Evolutionary conservation across 2,797 vertebrate species (phyloP).

Genomic region (Melanotaenia maccullochi): DNA sequence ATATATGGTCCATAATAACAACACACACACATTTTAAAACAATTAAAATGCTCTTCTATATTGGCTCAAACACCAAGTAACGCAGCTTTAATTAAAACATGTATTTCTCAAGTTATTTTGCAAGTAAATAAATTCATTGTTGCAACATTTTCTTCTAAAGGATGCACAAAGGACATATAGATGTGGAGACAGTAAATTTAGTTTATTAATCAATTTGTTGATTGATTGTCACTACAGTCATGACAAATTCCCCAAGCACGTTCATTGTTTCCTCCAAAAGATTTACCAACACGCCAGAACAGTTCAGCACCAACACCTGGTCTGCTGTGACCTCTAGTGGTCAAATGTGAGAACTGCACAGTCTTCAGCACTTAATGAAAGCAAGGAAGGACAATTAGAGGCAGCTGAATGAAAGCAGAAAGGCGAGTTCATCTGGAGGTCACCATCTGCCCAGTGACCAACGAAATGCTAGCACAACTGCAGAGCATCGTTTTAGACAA

Average conservation of each 20-base stretch:
- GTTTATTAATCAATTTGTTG: not conserved
- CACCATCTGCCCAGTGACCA: conserved; percentile 91
- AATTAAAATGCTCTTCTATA: too few species aligned
- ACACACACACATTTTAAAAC: too few species aligned
- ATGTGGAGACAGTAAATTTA: not conserved
- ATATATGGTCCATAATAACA: too few species aligned
- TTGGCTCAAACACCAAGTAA: too few species aligned
- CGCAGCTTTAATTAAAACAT: too few species aligned
- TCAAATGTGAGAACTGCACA: accelerated
- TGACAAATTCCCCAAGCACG: not conserved
- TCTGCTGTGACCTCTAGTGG: conserved; percentile 86
- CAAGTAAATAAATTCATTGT: not conserved
- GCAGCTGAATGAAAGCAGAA: conserved; percentile 73
- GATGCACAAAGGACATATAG: not conserved
- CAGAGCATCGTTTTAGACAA: conserved; percentile 76
- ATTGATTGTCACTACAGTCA: not conserved
- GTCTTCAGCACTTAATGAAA: conserved; percentile 45
- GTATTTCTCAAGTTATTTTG: too few species aligned
- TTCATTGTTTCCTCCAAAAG: not conserved
- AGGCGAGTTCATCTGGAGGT: conserved; percentile 91
- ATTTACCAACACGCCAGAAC: conserved; percentile 5
- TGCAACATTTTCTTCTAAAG: not conserved
- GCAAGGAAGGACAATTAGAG: conserved; percentile 83
- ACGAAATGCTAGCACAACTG: conserved; percentile 81
- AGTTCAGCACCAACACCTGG: conserved; percentile 70